Base-by-base conservation (phyloP, 2,113 vertebrate genomes). In the Megatriorchis doriae region DNA sequence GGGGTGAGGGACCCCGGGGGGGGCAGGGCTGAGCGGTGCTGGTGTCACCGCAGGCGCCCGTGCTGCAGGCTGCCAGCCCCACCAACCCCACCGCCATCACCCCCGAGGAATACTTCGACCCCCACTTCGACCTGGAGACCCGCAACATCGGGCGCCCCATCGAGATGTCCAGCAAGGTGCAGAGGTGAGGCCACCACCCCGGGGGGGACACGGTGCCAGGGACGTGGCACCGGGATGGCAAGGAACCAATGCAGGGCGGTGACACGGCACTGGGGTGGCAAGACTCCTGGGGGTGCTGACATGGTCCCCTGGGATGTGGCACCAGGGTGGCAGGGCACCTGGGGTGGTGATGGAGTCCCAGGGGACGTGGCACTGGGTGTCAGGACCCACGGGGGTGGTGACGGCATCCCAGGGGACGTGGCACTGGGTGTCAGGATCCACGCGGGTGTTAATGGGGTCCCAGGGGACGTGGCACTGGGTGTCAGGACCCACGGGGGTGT, bases 111-210 rank as follows among this genome's bases (percentile, higher is more conserved):
- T 99, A 99, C 96, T 99, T 99, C 58, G 99, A 99, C 96, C 98
- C 98, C 62, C 94, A 96, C 96, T 98, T 98, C 81, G 98, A 98
- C 40, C 97, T 98, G 84, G 98, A 98, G 85, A 97, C 98, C 4
- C 98, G 98, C 91, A 99, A 99, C 97, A 99, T 99, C 29, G 99
- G 99, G 75, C 98, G 98, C 80, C 98, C 98, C 71, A 98, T 99
- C 58, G 99, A 99, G 95, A 98, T 99, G 97, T 99, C 99, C 96
- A 99, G 98, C 93, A 99, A 99, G 98, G 99, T 99, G 50, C 99
- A 99, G 98, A 99, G 99, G 99, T 99, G 97, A 98, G 25, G 38
- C 63, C 86, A 25, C 65, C 52, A 1, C n/a, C 70, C 48, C 3
- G 3, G 42, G 13, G 42, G 71, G 18, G n/a, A 40, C 50, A 3